These are phyloP conservation scores for Notiomystis cincta DNA, from an alignment of 2,113 vertebrate genomes.

Conservation along the genomic window DNA sequence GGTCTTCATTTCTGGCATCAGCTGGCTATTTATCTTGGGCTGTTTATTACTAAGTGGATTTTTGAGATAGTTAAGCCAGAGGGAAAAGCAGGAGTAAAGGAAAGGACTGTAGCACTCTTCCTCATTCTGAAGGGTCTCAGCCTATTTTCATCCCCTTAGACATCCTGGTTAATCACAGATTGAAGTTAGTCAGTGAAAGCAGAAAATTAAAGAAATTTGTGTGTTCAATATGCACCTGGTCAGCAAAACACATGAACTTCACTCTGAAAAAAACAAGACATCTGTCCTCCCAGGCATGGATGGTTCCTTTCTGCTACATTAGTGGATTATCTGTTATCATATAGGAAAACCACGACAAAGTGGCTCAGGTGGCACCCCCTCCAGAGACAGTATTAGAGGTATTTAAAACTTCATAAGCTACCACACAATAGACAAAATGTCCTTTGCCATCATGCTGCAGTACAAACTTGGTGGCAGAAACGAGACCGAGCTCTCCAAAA, in stretches of 20 bases:
- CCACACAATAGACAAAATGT: neutral
- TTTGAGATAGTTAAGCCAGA: neutral
- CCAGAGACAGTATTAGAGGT: neutral
- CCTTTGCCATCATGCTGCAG: neutral
- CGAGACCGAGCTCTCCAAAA: neutral
- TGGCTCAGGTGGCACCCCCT: neutral
- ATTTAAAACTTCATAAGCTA: neutral
- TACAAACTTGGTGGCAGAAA: neutral
- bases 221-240: neutral
- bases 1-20: neutral
- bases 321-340: neutral
- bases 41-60: neutral
- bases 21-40: neutral
- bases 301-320: neutral
- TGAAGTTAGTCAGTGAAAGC: neutral
- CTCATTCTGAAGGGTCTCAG: neutral
- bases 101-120: neutral
- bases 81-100: neutral
- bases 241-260: neutral
- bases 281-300: neutral
- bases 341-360: neutral
- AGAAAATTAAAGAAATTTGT: neutral
- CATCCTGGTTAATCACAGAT: neutral
- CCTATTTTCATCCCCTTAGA: neutral
- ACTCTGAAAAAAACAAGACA: neutral